Evolutionary conservation across 2,797 vertebrate species (phyloP).

Genomic region (Pteronotus mesoamericanus): DNA sequence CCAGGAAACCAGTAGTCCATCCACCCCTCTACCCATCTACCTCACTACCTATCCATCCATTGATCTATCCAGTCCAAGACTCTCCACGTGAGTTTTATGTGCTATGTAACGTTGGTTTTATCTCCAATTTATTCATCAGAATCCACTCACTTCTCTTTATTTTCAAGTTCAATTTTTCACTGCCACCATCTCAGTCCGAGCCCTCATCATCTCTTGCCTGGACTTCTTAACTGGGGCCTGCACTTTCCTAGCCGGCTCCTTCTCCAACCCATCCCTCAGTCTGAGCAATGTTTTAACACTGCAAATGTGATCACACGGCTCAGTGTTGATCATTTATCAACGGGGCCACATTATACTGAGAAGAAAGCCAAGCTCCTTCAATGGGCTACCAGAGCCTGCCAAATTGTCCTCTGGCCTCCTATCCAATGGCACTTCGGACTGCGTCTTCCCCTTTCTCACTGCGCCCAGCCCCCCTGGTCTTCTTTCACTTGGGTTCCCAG

Average conservation of each 20-base stretch:
- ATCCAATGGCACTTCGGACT: rapidly evolving
- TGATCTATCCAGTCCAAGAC: not conserved
- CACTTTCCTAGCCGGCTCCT: not conserved
- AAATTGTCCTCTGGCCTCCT: not conserved
- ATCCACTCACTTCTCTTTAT: not conserved
- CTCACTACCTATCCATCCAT: not conserved
- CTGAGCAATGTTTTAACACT: not conserved
- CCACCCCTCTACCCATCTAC: rapidly evolving
- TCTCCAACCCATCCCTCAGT: not conserved
- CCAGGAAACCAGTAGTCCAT: not conserved
- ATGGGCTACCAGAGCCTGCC: not conserved
- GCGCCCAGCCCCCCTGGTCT: rapidly evolving
- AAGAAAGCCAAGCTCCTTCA: not conserved
- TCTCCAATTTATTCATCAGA: not conserved
- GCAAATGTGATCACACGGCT: not conserved
- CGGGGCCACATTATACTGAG: not conserved
- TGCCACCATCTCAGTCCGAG: not conserved
- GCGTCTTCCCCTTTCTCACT: not conserved
- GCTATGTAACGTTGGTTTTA: not conserved
- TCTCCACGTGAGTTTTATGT: not conserved
- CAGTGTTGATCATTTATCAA: not conserved
- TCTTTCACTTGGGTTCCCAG: not conserved
- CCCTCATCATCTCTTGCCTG: not conserved
- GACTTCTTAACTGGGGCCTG: not conserved
- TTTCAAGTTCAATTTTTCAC: not conserved